phyloP scores from a whole-genome alignment of 2,888 invertebrate genomes.

The Steinernema carpocapsae region DNA sequence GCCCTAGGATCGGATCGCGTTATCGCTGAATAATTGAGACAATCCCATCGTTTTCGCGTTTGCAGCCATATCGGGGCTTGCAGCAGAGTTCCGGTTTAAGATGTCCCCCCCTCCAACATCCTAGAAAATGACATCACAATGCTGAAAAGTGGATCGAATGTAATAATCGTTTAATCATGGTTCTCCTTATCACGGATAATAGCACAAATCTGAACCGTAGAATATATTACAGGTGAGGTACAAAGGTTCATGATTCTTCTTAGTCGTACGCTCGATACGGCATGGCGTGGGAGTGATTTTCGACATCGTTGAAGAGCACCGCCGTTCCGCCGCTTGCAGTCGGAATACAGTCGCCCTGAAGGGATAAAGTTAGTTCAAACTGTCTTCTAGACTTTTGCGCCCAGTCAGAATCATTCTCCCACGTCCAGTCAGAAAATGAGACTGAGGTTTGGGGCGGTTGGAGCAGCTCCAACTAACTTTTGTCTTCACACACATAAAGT shows the following conservation, averaged over 20 bases:
- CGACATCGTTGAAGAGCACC: slow-evolving; percentile 90
- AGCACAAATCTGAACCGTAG: no score
- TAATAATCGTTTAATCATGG: no score
- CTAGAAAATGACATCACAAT: no score
- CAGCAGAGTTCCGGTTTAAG: not conserved
- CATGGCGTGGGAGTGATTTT: slow-evolving; percentile 71
- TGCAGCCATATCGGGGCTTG: not conserved
- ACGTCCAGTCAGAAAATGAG: no score
- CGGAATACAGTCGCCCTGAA: slow-evolving; percentile 85
- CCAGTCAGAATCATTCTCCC: no score
- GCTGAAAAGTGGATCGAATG: no score
- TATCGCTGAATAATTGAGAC: not conserved
- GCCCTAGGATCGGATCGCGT: not conserved
- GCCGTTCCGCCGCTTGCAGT: slow-evolving; percentile 94
- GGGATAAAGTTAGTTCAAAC: not conserved
- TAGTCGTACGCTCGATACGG: slow-evolving; percentile 41
- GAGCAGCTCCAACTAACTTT: no score
- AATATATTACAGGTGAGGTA: no score
- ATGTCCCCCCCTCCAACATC: not conserved
- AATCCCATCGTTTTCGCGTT: slow-evolving; percentile 2
- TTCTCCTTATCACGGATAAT: no score
- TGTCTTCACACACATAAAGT: no score
- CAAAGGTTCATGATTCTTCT: slow-evolving; percentile 2
- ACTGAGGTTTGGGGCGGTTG: no score
- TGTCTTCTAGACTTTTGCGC: slow-evolving; percentile 22